phyloP scores from a whole-genome alignment of 2,113 vertebrate species.

The Urocitellus parryii region DNA sequence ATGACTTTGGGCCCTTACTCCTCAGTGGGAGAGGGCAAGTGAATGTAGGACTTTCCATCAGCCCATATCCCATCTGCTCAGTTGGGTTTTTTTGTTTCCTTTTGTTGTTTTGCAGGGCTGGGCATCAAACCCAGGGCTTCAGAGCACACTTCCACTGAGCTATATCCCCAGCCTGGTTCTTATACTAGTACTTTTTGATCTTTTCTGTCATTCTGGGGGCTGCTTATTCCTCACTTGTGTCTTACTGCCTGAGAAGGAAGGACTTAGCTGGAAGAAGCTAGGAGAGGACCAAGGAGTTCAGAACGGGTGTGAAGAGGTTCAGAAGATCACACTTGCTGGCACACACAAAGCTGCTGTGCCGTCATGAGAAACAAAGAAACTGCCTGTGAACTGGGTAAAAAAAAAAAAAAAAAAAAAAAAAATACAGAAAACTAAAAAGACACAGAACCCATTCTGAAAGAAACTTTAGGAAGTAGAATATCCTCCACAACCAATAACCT shows the following conservation, averaged over 20 bases:
- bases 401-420: neutral
- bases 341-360: neutral
- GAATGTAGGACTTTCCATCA: neutral
- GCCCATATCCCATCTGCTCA: neutral
- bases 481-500: neutral
- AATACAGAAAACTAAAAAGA: neutral
- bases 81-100: neutral
- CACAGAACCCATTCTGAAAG: neutral
- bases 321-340: neutral
- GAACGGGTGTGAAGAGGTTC: neutral
- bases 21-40: neutral
- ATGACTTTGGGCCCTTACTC: neutral
- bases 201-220: neutral
- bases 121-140: neutral
- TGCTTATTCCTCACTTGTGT: neutral
- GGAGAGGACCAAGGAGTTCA: neutral
- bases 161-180: neutral
- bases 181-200: neutral
- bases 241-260: neutral
- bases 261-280: neutral
- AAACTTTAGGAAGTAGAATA: neutral
- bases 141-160: neutral
- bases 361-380: neutral
- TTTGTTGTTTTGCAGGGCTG: neutral
- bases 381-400: neutral